Evolutionary conservation across 2,113 vertebrate species (phyloP).

Genomic region (Myxocyprinus asiaticus): DNA sequence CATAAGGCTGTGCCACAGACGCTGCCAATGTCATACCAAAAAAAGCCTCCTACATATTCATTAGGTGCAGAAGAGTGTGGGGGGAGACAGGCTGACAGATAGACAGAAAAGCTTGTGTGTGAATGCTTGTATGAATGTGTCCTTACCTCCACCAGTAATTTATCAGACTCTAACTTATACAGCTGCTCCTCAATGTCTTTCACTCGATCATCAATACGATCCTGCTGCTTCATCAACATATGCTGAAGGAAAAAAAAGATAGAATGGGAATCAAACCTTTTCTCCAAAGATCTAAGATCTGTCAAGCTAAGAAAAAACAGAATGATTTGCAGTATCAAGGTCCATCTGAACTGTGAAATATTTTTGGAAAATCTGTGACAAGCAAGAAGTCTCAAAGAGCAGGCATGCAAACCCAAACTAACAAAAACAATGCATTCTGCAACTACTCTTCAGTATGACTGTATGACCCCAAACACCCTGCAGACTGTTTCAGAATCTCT

Average conservation of each 20-base stretch:
- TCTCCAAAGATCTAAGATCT: neutral
- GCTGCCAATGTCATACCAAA: slow-evolving; percentile 24
- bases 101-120: neutral
- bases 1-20: neutral
- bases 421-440: slow-evolving; percentile 26
- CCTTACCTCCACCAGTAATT: slow-evolving; percentile 91
- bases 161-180: slow-evolving; percentile 93
- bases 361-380: slow-evolving; percentile 4
- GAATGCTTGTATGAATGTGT: neutral
- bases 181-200: slow-evolving; percentile 97
- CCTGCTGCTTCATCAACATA: slow-evolving; percentile 96
- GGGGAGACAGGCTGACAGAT: neutral
- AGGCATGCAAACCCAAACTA: neutral
- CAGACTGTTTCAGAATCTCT: slow-evolving; percentile 52
- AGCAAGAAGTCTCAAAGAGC: neutral
- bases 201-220: slow-evolving; percentile 90
- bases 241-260: slow-evolving; percentile 70
- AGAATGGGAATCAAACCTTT: neutral
- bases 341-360: neutral
- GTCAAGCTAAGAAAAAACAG: slow-evolving; percentile 6
- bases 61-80: neutral
- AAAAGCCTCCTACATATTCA: slow-evolving; percentile 3
- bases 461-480: slow-evolving; percentile 52
- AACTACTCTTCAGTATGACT: slow-evolving; percentile 15
- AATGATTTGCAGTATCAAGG: neutral